Percentiles rank a stretch among this genome's conserved stretches.
Conservation (phyloP, 2,797 vertebrate genomes). For the Gobio occitaniae region DNA sequence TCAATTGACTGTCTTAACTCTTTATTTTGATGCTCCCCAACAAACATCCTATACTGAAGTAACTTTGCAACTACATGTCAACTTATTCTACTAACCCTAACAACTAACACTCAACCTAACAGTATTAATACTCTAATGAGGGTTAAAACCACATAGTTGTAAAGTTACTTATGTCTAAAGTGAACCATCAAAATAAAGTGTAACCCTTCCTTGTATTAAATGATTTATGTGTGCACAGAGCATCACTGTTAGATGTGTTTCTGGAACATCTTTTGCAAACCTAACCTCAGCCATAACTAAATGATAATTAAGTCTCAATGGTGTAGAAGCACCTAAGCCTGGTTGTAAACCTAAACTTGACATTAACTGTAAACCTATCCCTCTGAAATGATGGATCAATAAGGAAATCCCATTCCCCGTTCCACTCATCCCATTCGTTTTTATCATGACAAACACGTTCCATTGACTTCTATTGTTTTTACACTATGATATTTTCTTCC, state of each 20-base stretch:
- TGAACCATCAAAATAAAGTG: too few relatives aligned
- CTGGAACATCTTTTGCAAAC: not conserved
- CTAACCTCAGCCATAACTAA: not conserved
- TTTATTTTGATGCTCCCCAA: not conserved
- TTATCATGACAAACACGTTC: not conserved
- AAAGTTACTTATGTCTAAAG: too few relatives aligned
- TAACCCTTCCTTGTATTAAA: not conserved
- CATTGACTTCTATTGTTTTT: slow-evolving; percentile 4
- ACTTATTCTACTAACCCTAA: too few relatives aligned
- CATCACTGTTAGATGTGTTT: not conserved
- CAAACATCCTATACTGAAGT: too few relatives aligned
- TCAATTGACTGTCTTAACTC: not conserved
- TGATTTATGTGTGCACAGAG: not conserved
- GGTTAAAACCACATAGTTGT: too few relatives aligned
- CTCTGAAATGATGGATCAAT: not conserved
- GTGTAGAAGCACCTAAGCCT: not conserved
- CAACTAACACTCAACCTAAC: too few relatives aligned
- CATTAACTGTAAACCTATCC: not conserved
- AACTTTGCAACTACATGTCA: too few relatives aligned
- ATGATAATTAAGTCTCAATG: not conserved
- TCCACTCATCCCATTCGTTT: not conserved
- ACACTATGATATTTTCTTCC: not conserved
- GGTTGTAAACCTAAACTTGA: not conserved
- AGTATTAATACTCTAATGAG: too few relatives aligned
- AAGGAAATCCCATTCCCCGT: not conserved